Evolutionary conservation across 2,797 vertebrate genomes (phyloP).

Genomic region (Mallotus villosus): DNA sequence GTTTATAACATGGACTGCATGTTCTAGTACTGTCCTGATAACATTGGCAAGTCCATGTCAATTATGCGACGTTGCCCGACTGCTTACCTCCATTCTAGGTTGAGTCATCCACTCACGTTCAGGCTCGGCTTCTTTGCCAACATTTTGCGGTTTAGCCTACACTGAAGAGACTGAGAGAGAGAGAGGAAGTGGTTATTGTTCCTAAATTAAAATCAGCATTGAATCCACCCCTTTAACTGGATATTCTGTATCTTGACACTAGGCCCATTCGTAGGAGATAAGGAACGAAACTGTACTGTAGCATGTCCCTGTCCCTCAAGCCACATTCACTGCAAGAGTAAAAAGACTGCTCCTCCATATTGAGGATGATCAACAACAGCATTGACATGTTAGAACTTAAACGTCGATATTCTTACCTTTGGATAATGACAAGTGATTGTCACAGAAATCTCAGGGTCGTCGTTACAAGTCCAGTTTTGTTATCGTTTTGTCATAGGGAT

Average conservation of each 20-base stretch:
- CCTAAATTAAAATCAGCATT: no score
- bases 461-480: conserved; percentile 31
- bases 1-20: background rate
- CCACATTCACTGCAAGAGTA: background rate
- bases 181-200: no score
- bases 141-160: conserved; percentile 27
- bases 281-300: no score
- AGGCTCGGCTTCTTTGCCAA: conserved; percentile 32
- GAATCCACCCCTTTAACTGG: no score
- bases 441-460: no score
- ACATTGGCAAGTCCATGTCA: background rate
- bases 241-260: no score
- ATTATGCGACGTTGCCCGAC: no score
- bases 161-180: no score
- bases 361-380: background rate
- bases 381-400: background rate
- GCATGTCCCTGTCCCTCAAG: background rate
- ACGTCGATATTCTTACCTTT: conserved; percentile 17
- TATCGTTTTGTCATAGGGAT: conserved; percentile 2
- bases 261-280: no score
- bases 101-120: conserved; percentile 22
- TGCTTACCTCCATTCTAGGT: conserved; percentile 57
- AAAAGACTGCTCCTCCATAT: background rate
- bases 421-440: background rate
- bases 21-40: background rate